phyloP scores from a whole-genome alignment of 2,797 vertebrate species.

The Sibirionetta formosa region DNA sequence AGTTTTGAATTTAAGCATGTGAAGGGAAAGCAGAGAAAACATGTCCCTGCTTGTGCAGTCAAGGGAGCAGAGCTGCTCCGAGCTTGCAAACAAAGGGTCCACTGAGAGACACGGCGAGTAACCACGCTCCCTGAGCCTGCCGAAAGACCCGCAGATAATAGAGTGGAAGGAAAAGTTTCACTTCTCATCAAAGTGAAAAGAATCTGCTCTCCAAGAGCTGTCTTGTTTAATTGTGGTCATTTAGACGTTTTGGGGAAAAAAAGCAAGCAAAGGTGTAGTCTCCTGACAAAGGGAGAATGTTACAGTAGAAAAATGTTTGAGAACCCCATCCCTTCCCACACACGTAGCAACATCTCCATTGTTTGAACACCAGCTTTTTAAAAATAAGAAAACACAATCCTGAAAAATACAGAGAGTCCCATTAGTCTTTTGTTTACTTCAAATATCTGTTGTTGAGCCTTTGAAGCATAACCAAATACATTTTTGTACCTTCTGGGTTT shows the following conservation, averaged over 20 bases:
- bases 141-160: background rate
- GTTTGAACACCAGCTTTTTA: background rate
- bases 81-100: background rate
- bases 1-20: background rate
- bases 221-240: background rate
- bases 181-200: background rate
- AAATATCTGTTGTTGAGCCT: background rate
- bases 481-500: background rate
- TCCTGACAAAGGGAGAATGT: background rate
- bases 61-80: background rate
- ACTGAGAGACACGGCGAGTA: background rate
- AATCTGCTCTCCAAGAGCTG: background rate
- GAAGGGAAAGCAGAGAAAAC: background rate
- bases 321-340: rapidly evolving
- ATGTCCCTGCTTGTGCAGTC: background rate
- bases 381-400: background rate
- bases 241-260: background rate
- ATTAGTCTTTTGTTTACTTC: background rate
- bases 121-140: background rate
- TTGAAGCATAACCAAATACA: background rate
- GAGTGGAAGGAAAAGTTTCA: background rate
- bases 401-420: background rate
- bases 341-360: rapidly evolving
- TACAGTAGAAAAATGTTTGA: background rate
- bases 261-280: background rate